Percentiles rank a stretch among this genome's conserved stretches.
phyloP scores from a whole-genome alignment of 2,888 invertebrate species.

The Luperina nickerlii region DNA sequence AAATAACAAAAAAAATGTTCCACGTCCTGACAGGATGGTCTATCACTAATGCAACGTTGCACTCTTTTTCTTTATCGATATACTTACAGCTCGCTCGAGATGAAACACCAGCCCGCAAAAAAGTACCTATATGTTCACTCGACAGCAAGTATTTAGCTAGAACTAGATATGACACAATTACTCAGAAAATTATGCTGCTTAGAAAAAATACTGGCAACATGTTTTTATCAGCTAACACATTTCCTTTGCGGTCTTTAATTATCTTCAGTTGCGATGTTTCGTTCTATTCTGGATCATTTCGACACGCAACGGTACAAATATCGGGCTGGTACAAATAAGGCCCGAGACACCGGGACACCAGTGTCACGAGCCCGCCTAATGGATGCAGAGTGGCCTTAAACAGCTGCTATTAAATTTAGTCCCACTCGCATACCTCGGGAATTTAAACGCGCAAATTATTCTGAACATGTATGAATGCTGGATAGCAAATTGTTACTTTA shows the following conservation, averaged over 20 bases:
- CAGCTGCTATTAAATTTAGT: slow-evolving; percentile 66
- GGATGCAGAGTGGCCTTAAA: slow-evolving; percentile 65
- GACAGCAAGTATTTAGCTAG: slow-evolving; percentile 38
- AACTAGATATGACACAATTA: slow-evolving; percentile 57
- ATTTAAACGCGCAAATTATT: slow-evolving; percentile 65
- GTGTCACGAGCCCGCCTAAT: slow-evolving; percentile 66
- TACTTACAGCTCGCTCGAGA: slow-evolving; percentile 19
- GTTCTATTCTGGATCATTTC: slow-evolving; percentile 61
- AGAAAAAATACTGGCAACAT: slow-evolving; percentile 26
- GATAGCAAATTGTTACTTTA: slow-evolving; percentile 50
- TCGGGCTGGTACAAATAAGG: slow-evolving; percentile 63
- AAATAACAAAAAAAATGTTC: background rate
- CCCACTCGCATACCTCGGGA: slow-evolving; percentile 47
- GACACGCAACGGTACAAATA: slow-evolving; percentile 64
- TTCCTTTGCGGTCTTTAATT: slow-evolving; percentile 58
- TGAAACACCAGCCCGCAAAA: slow-evolving; percentile 25
- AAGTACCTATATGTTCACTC: slow-evolving; percentile 30
- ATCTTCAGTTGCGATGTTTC: slow-evolving; percentile 46
- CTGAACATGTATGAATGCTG: slow-evolving; percentile 54
- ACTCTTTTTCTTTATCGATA: slow-evolving; percentile 34
- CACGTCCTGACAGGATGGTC: slow-evolving; percentile 35
- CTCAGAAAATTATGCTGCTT: slow-evolving; percentile 38
- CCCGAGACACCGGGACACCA: slow-evolving; percentile 56
- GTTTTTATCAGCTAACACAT: slow-evolving; percentile 49
- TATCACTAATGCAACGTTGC: slow-evolving; percentile 23